These are phyloP conservation scores for Ariolimax columbianus DNA, from an alignment of 2,888 invertebrate species.

Conservation along the genomic window DNA sequence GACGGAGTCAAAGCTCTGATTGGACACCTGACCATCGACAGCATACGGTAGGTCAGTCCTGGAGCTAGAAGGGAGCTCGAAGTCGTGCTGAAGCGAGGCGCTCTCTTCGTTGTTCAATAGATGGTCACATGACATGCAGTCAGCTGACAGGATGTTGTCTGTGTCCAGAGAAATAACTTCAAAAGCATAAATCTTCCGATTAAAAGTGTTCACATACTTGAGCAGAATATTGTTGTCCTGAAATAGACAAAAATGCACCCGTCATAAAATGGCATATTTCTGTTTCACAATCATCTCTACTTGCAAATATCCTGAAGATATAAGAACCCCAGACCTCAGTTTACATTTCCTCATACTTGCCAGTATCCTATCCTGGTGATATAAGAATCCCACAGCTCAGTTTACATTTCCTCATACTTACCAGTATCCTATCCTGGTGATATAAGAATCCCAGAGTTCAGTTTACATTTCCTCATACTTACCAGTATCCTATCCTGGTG, in stretches of 20 bases:
- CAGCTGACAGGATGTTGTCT: neutral
- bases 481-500: too few relatives aligned
- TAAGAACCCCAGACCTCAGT: too few relatives aligned
- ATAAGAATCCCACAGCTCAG: too few relatives aligned
- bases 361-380: too few relatives aligned
- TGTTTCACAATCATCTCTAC: too few relatives aligned
- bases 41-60: constrained; percentile 8
- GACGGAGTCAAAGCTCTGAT: constrained; percentile 49
- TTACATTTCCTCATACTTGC: too few relatives aligned
- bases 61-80: constrained; percentile 22
- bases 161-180: constrained; percentile 65
- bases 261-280: too few relatives aligned
- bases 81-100: constrained; percentile 13
- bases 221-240: constrained; percentile 82
- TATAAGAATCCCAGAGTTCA: too few relatives aligned
- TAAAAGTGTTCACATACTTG: constrained; percentile 81
- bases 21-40: constrained; percentile 42
- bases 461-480: too few relatives aligned
- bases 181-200: constrained; percentile 77
- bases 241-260: neutral
- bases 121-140: neutral
- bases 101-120: constrained; percentile 21
- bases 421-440: too few relatives aligned
- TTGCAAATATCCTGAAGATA: too few relatives aligned
- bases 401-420: too few relatives aligned